Base-by-base conservation (phyloP, 2,113 vertebrate genomes). In the Paralichthys olivaceus region DNA sequence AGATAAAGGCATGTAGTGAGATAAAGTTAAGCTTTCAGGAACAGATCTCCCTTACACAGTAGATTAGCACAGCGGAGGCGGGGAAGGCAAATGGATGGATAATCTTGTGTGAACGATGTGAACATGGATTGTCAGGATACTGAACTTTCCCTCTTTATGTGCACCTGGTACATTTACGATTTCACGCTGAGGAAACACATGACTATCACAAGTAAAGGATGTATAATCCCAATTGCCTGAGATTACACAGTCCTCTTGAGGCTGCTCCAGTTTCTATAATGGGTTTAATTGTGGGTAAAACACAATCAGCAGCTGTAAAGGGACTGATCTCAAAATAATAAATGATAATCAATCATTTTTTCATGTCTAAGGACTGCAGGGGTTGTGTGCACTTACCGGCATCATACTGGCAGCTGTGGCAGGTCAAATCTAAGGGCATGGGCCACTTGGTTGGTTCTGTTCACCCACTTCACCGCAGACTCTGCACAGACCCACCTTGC, bases 331-430 rank as follows among this genome's bases (percentile, higher is more conserved):
- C n/a, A 11, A 43, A 14, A 37, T 4, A 22, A 58, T 47, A 28
- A 22, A 66, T 32, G 0, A 15, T 14, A 20, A 13, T 59, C 7
- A 15, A 11, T 13, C 3, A 9, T 29, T 43, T 14, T 1, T 14
- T 59, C 15, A 49, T 40, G 37, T 11, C 2, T 14, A 2, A 22
- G 19, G 2, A 8, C 1, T 17, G 20, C n/a, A 4, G 47, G 5
- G 6, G 3, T 17, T 29, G 26, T 57, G 23, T 58, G 17, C 47
- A 90, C 91, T 87, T 71, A 93, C 92, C 71, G 92, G 92, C 91
- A 93, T 93, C 92, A 93, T 93, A 34, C 45, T 86, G 77, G 81
- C 79, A 81, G 79, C 72, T 87, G 19, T 76, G 66, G 60, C n/a
- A 53, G 86, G 78, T 90, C 88, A 79, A 61, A 86, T 60, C 72